A percentile compares a stretch with the other conserved stretches of the same genome.
phyloP scores from a whole-genome alignment of 2,797 vertebrate genomes.

The Melanotaenia maccullochi region DNA sequence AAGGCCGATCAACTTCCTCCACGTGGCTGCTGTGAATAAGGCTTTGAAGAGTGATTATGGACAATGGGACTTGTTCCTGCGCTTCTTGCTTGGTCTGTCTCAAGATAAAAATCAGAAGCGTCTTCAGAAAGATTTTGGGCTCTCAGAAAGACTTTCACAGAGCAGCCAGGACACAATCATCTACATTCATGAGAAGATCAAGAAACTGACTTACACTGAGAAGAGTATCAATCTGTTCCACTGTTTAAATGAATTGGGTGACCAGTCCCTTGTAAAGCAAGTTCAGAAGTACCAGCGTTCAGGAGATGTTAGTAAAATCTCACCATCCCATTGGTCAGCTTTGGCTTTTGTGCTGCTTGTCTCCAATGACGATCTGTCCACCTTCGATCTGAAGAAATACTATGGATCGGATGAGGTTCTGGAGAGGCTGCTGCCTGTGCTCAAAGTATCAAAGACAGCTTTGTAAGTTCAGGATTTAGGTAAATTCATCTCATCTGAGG shows the following conservation, averaged over 20 bases:
- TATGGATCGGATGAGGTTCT: slow-evolving; percentile 16
- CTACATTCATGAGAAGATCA: slow-evolving; percentile 17
- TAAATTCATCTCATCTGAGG: neutral
- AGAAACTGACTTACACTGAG: neutral
- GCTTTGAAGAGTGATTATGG: neutral
- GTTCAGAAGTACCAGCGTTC: slow-evolving; percentile 27
- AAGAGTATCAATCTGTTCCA: slow-evolving; percentile 37
- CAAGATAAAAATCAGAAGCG: slow-evolving; percentile 15
- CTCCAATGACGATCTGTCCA: slow-evolving; percentile 18
- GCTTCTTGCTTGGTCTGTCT: slow-evolving; percentile 40
- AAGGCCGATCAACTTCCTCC: slow-evolving; percentile 7
- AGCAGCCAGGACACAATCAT: slow-evolving; percentile 6
- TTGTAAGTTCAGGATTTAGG: slow-evolving; percentile 12
- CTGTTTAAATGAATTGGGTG: slow-evolving; percentile 41
- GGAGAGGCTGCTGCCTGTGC: slow-evolving; percentile 31
- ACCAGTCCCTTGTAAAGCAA: slow-evolving; percentile 32
- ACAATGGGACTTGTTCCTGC: slow-evolving; percentile 42
- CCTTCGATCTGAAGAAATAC: slow-evolving; percentile 38
- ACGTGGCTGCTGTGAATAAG: slow-evolving; percentile 4
- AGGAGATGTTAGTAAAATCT: slow-evolving; percentile 23
- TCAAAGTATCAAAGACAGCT: slow-evolving; percentile 32
- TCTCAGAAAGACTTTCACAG: neutral
- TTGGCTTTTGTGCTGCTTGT: slow-evolving; percentile 34
- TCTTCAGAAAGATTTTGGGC: neutral
- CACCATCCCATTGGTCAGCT: slow-evolving; percentile 37